Base-by-base conservation (phyloP, 2,888 invertebrate species). In the Panzeria rudis region DNA sequence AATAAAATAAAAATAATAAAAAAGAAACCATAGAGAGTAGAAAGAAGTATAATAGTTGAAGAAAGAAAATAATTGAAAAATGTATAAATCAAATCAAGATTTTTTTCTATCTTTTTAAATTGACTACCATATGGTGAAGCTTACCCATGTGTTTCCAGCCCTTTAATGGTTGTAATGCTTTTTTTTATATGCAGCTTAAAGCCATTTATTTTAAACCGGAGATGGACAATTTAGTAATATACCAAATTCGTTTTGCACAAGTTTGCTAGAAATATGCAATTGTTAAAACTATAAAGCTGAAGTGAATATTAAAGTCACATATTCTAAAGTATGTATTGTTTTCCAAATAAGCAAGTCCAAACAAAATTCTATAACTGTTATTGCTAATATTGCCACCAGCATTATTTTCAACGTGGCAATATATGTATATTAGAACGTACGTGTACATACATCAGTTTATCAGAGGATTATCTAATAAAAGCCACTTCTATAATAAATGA, bases 391-490 rank as follows among this genome's bases (percentile, higher is more conserved):
- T 35, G 32, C 17, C 11, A 35, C 32, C 23, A 38, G 50, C n/a
- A 38, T 62, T n/a, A 35, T n/a, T 35, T 17, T n/a, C 17, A 62
- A 62, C 15, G 6, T 61, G 15, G n/a, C 59, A 29, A 29, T n/a
- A 29, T 20, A 11, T 15, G 35, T 44, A 29, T 32, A 9, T 59
- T 56, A 56, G n/a, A 38, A 61, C 17, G 44, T 29, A 54, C 66
- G 9, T 2, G 4, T 32, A 20, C 13, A 8, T 68, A 9, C 29
- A 20, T 41, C 25, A 25, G 7, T 44, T 59, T 47, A 47, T 76
- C 47, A 66, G 41, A 56, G 56, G 50, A 64, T 69, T 83, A 83
- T 83, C 79, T 69, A 68, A 83, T 83, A 79, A 79, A 75, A 56
- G 66, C 61, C 73, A 69, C 29, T 13, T 38, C 38, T 32, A 56